phyloP scores from a whole-genome alignment of 2,797 vertebrate species.

The Eutrigla gurnardus region DNA sequence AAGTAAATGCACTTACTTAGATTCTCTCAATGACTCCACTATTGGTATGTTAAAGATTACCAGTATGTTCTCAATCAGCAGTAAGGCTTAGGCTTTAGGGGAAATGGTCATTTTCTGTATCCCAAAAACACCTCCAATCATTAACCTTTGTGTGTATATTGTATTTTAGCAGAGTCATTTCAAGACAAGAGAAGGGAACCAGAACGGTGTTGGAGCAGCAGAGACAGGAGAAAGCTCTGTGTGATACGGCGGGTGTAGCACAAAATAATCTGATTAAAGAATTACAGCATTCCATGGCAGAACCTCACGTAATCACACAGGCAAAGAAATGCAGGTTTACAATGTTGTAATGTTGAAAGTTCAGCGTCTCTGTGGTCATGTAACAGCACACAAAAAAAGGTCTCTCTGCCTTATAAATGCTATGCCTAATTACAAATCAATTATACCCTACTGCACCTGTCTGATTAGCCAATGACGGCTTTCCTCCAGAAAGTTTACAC shows the following conservation, averaged over 20 bases:
- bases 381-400: constrained; percentile 3
- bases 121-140: constrained; percentile 12
- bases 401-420: constrained; percentile 10
- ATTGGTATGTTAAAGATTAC: neutral
- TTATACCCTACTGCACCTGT: neutral
- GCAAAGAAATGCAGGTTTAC: constrained; percentile 58
- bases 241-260: constrained; percentile 61
- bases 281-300: constrained; percentile 81
- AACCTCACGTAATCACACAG: constrained; percentile 65
- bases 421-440: constrained; percentile 16
- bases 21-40: neutral
- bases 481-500: constrained; percentile 10
- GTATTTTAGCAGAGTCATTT: constrained; percentile 10
- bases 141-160: neutral
- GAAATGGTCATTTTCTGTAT: neutral
- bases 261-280: constrained; percentile 86
- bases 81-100: neutral
- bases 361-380: constrained; percentile 22
- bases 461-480: constrained; percentile 4
- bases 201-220: constrained; percentile 34
- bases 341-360: constrained; percentile 57
- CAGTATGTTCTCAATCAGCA: neutral
- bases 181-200: constrained; percentile 28
- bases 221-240: constrained; percentile 47
- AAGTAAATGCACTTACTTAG: neutral